Evolutionary conservation across 2,888 invertebrate species (phyloP), one percentile per base, ranked within the genome.

Genomic region (Cheilosia urbana): DNA sequence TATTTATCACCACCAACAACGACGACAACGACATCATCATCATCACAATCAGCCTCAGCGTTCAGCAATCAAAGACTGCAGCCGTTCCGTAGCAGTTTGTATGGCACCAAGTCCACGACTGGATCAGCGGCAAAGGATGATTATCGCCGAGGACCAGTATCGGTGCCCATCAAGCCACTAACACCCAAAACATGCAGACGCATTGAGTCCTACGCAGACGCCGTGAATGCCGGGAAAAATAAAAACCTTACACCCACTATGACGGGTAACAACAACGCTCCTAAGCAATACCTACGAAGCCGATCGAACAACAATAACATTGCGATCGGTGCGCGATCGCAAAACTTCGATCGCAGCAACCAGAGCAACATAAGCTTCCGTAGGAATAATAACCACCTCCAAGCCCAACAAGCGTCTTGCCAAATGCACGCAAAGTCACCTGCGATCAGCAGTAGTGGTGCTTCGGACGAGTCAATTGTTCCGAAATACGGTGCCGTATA

Each of bases 101-200:
- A 92, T 88, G 89, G 90, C 71, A 91, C 89, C 66, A 49, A 87
- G 80, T 55, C 76, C 60, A 88, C 78, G 71, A 78, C 30, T 88
- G 88, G 79, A 13, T 21, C 49, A 73, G 66, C 76, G 47, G 69
- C 75, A 40, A 73, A 53, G 53, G 62, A 69, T 42, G 66, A 88
- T 40, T 79, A 75, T 42, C 80, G 79, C 49, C 47, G 69, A 53
- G 60, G 63, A 17, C 58, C 72, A 30, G 30, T 42, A 30, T 21
- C 65, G 21, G 55, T 49, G 62, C 51, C 87, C 19, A 89, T 92
- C 3, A 91, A 92, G 69, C 92, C 92, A 27, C 83, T 92, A 19
- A 92, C 92, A 42, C 92, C 92, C 4, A 91, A 92, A 87, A 88
- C 92, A 27, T 91, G 91, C 49, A 89, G 91, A 34, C 91, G 92